phyloP scores from a whole-genome alignment of 2,888 invertebrate genomes.

The Peribatodes rhomboidaria region DNA sequence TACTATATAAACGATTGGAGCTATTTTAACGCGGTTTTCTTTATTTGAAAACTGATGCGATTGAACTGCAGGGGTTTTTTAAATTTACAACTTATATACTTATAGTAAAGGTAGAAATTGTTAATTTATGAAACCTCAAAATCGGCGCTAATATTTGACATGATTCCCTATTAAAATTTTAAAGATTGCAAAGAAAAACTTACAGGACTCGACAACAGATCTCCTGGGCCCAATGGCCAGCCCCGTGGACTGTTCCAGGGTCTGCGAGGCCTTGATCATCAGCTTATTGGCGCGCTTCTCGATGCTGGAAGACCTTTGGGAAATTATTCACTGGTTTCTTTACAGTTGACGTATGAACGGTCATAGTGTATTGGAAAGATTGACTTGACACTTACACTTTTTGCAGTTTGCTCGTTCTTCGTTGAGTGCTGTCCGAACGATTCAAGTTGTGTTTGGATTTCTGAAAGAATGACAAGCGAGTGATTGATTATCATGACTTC shows the following conservation, averaged over 20 bases:
- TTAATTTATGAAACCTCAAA: too few relatives aligned
- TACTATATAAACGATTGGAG: too few relatives aligned
- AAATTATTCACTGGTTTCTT: background rate
- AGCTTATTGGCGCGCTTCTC: slow-evolving; percentile 94
- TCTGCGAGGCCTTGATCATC: slow-evolving; percentile 94
- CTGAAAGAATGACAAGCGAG: slow-evolving; percentile 76
- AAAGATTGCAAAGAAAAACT: too few relatives aligned
- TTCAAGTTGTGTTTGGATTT: slow-evolving; percentile 90
- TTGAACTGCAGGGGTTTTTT: too few relatives aligned
- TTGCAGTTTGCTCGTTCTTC: slow-evolving; percentile 91
- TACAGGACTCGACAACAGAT: slow-evolving; percentile 77
- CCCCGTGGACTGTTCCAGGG: slow-evolving; percentile 93
- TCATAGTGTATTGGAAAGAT: background rate
- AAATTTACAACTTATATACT: too few relatives aligned
- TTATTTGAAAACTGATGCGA: too few relatives aligned
- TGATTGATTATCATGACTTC: background rate
- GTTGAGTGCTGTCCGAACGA: slow-evolving; percentile 91
- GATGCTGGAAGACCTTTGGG: slow-evolving; percentile 75
- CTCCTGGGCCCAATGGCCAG: slow-evolving; percentile 90
- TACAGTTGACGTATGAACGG: background rate
- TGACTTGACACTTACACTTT: slow-evolving; percentile 88
- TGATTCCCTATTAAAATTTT: too few relatives aligned
- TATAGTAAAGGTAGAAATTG: too few relatives aligned
- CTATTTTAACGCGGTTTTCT: too few relatives aligned
- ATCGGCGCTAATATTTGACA: too few relatives aligned